Evolutionary conservation across 2,888 invertebrate species (phyloP).

Genomic region (Macrosiphum euphorbiae): DNA sequence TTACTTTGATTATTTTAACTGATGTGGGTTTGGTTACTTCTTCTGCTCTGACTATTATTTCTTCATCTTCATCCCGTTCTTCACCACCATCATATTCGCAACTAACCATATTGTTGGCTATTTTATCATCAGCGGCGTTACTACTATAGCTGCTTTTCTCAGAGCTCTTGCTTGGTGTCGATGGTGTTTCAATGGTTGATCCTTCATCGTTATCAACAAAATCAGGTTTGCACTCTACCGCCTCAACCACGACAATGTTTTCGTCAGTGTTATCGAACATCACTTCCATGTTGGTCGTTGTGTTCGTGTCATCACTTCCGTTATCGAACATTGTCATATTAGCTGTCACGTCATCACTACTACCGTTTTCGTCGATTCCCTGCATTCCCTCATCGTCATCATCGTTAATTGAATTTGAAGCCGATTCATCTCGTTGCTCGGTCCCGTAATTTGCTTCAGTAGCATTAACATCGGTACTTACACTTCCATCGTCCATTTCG

Average conservation of each 20-base stretch:
- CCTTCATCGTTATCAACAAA: not conserved
- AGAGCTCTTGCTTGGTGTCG: not conserved
- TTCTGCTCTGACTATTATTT: not conserved
- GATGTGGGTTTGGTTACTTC: not conserved
- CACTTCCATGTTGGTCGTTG: not conserved
- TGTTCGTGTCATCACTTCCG: not conserved
- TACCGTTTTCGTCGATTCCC: not conserved
- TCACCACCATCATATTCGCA: not conserved
- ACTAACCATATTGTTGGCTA: not conserved
- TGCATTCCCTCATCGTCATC: not conserved
- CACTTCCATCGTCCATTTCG: conserved; percentile 49
- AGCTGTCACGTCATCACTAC: conserved; percentile 16
- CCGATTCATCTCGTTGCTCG: not conserved
- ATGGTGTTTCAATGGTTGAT: not conserved
- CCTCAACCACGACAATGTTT: not conserved
- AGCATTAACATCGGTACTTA: not conserved
- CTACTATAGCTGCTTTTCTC: not conserved
- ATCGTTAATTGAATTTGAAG: conserved; percentile 1
- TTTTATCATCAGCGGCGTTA: not conserved
- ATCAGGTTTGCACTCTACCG: conserved; percentile 6
- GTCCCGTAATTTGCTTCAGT: not conserved
- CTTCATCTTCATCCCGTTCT: not conserved
- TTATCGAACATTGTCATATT: not conserved
- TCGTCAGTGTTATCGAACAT: not conserved
- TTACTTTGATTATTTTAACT: conserved; percentile 1